Conservation (phyloP, 2,797 vertebrate genomes). For the Pseudochaenichthys georgianus region DNA sequence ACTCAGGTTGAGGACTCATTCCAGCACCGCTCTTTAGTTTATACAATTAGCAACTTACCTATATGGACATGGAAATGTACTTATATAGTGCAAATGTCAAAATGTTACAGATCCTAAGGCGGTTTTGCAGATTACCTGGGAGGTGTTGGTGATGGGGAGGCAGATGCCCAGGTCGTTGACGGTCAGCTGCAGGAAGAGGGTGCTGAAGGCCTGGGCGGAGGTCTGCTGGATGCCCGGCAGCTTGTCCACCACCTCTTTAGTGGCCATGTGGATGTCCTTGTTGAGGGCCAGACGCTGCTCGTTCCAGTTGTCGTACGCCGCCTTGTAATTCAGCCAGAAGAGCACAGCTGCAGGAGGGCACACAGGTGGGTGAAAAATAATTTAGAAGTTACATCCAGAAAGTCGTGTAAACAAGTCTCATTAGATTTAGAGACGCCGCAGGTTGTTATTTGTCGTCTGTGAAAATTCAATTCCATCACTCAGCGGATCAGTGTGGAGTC, state of each 20-base stretch:
- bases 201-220: constrained; percentile 97
- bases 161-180: constrained; percentile 99
- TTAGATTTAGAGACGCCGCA: background rate
- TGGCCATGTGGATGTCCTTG: constrained; percentile 98
- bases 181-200: constrained; percentile 97
- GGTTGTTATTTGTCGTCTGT: background rate
- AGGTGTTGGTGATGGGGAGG: constrained; percentile 92
- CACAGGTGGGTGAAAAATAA: background rate
- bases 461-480: background rate
- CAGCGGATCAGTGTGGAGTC: background rate
- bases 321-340: constrained; percentile 99
- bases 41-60: background rate
- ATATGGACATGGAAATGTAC: background rate
- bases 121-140: constrained; percentile 74
- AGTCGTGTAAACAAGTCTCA: background rate
- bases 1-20: no score
- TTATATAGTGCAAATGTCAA: background rate
- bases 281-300: constrained; percentile 97
- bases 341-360: constrained; percentile 89
- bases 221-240: constrained; percentile 98
- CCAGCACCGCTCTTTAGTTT: background rate
- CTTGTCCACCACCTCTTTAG: constrained; percentile 98
- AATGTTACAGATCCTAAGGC: background rate
- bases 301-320: constrained; percentile 99
- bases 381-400: background rate